Evolutionary conservation across 2,888 invertebrate species (phyloP).

Genomic region (Ectemnius cavifrons): DNA sequence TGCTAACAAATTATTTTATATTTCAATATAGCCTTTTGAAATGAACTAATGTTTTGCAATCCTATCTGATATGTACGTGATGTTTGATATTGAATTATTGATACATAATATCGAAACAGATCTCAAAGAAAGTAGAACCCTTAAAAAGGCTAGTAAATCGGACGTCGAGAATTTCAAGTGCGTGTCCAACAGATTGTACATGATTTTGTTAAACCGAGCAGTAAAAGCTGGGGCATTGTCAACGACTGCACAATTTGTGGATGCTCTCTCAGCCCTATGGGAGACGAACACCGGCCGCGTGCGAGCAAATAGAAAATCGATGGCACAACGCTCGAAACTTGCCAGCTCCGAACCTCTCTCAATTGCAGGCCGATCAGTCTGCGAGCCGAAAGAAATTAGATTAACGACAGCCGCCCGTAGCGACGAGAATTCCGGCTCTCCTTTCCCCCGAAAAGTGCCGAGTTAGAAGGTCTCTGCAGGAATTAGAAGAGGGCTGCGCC

Average conservation of each 20-base stretch:
- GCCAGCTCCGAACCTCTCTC: conserved; percentile 33
- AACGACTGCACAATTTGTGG: conserved; percentile 41
- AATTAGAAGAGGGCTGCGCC: conserved; percentile 19
- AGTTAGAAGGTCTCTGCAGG: conserved; percentile 13
- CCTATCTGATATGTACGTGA: too few species aligned
- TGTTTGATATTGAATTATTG: not conserved
- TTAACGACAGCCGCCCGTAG: conserved; percentile 22
- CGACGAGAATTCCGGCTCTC: not conserved
- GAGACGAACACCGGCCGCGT: conserved; percentile 15
- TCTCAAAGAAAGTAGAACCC: not conserved
- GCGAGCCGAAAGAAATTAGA: conserved; percentile 43
- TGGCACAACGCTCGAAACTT: conserved; percentile 45
- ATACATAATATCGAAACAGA: not conserved
- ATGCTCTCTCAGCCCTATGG: conserved; percentile 32
- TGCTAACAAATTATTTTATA: too few species aligned
- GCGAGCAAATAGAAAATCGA: conserved; percentile 46
- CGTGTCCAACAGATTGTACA: not conserved
- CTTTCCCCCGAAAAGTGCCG: not conserved
- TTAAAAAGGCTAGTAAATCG: too few species aligned
- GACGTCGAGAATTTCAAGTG: too few species aligned
- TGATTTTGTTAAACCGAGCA: conserved; percentile 36
- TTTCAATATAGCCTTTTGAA: not conserved
- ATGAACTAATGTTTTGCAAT: not conserved
- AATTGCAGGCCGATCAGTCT: conserved; percentile 27
- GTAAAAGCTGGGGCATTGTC: conserved; percentile 37